phyloP scores from a whole-genome alignment of 2,113 vertebrate genomes.

The Macrotis lagotis region DNA sequence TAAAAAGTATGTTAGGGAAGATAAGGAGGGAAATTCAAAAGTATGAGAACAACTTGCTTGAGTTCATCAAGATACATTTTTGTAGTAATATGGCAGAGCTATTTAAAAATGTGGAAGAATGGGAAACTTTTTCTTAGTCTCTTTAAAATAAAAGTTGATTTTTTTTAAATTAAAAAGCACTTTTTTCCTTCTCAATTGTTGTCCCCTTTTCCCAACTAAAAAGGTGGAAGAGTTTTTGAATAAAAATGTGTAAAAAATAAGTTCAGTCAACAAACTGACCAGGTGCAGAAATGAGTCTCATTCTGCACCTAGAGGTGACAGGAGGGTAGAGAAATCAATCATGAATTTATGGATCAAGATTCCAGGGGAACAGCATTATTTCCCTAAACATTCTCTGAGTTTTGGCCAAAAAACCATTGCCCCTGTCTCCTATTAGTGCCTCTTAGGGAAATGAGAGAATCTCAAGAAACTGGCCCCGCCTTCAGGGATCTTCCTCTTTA shows the following conservation, averaged over 20 bases:
- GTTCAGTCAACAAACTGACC: not conserved
- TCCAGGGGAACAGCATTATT: not conserved
- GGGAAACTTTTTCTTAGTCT: not conserved
- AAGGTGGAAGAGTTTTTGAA: not conserved
- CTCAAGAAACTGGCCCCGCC: not conserved
- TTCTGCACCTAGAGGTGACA: not conserved
- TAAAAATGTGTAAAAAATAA: not conserved
- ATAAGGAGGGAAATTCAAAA: not conserved
- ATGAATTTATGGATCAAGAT: not conserved
- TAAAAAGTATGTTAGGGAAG: not conserved
- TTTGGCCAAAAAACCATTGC: not conserved
- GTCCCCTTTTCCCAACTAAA: not conserved
- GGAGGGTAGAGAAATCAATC: not conserved
- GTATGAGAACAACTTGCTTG: not conserved
- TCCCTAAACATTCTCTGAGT: not conserved
- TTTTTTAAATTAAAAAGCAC: not conserved
- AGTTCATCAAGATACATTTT: not conserved
- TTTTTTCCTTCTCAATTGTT: not conserved
- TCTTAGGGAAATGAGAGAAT: not conserved
- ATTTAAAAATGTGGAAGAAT: not conserved
- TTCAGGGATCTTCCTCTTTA: not conserved
- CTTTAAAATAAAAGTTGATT: not conserved
- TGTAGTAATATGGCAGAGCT: not conserved
- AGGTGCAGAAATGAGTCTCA: not conserved
- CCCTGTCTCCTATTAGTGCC: not conserved